A percentile compares a stretch with the other conserved stretches of the same genome.
phyloP scores from a whole-genome alignment of 1,140 invertebrate species.

The Cotesia chilonis region DNA sequence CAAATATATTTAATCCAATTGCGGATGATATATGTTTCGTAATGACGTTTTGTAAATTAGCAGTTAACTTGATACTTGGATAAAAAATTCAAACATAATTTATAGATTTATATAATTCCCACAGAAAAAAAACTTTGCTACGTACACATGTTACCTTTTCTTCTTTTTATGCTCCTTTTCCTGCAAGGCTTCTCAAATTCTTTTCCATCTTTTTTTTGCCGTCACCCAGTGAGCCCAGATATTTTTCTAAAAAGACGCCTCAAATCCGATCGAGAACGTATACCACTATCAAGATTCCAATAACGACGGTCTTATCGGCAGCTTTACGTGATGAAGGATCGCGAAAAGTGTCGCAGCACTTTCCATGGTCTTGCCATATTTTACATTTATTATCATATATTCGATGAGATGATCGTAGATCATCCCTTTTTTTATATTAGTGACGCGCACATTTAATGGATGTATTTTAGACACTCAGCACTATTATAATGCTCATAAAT shows the following conservation, averaged over 20 bases:
- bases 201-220: slow-evolving; percentile 6
- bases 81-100: slow-evolving; percentile 31
- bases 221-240: slow-evolving; percentile 11
- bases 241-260: slow-evolving; percentile 17
- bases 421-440: slow-evolving; percentile 30
- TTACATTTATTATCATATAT: slow-evolving; percentile 40
- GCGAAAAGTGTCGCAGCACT: slow-evolving; percentile 26
- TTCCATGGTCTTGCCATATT: slow-evolving; percentile 35
- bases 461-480: slow-evolving; percentile 5
- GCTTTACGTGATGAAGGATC: slow-evolving; percentile 34
- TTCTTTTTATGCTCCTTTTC: background rate
- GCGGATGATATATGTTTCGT: no score
- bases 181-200: slow-evolving; percentile 4
- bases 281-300: slow-evolving; percentile 34
- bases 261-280: slow-evolving; percentile 33
- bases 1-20: no score
- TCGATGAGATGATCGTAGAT: slow-evolving; percentile 32
- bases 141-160: slow-evolving; percentile 16
- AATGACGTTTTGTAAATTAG: no score
- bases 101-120: slow-evolving; percentile 37
- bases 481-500: slow-evolving; percentile 5
- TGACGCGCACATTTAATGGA: slow-evolving; percentile 32
- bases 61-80: no score
- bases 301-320: slow-evolving; percentile 36
- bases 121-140: slow-evolving; percentile 24